Conservation (phyloP, 35 echinoderm and acorn worm species). For the Apostichopus californicus region DNA sequence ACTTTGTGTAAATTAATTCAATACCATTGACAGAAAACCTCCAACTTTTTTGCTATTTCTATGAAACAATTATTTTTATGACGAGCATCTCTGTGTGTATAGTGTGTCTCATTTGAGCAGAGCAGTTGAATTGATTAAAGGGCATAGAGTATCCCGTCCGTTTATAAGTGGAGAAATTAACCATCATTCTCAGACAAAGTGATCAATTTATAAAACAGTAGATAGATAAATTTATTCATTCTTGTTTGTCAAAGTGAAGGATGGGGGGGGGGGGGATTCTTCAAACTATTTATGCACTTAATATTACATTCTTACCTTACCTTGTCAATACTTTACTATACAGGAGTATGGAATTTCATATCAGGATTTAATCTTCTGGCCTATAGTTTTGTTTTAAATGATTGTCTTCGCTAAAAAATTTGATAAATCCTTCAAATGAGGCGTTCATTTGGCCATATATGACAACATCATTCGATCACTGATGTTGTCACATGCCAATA, state of each 20-base stretch:
- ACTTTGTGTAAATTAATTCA: conserved; percentile 54
- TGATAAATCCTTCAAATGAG: neutral
- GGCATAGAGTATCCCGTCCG: neutral
- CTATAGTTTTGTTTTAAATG: neutral
- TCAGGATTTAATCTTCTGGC: conserved; percentile 18
- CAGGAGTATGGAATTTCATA: conserved; percentile 42
- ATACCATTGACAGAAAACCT: conserved; percentile 42
- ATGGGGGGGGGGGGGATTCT: neutral
- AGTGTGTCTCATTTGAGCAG: conserved; percentile 27
- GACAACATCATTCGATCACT: neutral
- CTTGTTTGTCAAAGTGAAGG: conserved; percentile 32
- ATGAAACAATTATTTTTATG: conserved; percentile 55
- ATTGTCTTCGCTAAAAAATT: neutral
- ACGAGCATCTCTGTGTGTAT: conserved; percentile 7
- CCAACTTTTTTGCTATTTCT: conserved; percentile 14
- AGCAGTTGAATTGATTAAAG: conserved; percentile 33
- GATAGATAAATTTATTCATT: conserved; percentile 34
- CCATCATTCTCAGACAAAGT: conserved; percentile 32
- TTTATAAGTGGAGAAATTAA: conserved; percentile 47
- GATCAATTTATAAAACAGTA: conserved; percentile 44
- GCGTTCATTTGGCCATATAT: neutral
- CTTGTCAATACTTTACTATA: conserved; percentile 6
- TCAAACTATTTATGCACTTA: conserved; percentile 21
- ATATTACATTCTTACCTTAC: neutral
- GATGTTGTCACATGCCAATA: neutral